Evolutionary conservation across 2,888 invertebrate genomes (phyloP).

Genomic region (Synergus laeviventris): DNA sequence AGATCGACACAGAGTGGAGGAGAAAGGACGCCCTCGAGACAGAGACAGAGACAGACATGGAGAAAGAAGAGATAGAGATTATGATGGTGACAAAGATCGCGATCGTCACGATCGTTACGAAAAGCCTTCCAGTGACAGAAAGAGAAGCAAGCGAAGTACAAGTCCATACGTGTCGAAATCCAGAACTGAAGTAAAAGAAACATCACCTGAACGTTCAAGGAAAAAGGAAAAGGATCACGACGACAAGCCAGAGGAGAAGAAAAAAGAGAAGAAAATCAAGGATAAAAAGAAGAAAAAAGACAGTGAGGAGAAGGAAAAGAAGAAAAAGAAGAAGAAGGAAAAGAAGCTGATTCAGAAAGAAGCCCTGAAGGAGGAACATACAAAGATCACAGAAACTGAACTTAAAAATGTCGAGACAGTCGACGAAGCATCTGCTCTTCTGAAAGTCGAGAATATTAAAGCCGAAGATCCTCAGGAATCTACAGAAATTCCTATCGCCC

Average conservation of each 20-base stretch:
- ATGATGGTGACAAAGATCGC: slow-evolving; percentile 72
- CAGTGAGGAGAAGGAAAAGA: slow-evolving; percentile 79
- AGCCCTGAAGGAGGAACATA: slow-evolving; percentile 57
- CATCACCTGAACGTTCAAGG: slow-evolving; percentile 73
- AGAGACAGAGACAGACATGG: slow-evolving; percentile 66
- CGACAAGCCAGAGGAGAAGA: slow-evolving; percentile 73
- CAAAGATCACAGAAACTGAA: slow-evolving; percentile 50
- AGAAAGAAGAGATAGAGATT: slow-evolving; percentile 66
- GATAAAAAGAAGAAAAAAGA: slow-evolving; percentile 77
- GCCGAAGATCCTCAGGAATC: slow-evolving; percentile 47
- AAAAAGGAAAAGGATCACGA: slow-evolving; percentile 80
- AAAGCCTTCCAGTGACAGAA: slow-evolving; percentile 66
- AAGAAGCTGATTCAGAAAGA: slow-evolving; percentile 71
- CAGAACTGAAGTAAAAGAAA: slow-evolving; percentile 74
- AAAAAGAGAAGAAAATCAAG: slow-evolving; percentile 77
- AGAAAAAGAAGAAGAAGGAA: slow-evolving; percentile 72
- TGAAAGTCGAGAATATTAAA: slow-evolving; percentile 58
- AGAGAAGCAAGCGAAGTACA: slow-evolving; percentile 74
- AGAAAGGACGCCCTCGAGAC: slow-evolving; percentile 75
- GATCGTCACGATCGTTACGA: slow-evolving; percentile 76
- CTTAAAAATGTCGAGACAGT: slow-evolving; percentile 60
- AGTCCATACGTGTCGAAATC: slow-evolving; percentile 69
- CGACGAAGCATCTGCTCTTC: slow-evolving; percentile 56
- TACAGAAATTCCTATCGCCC: slow-evolving; percentile 42
- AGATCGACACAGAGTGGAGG: slow-evolving; percentile 70